Conservation (phyloP, 1,140 invertebrate species). For the Aethina tumida region DNA sequence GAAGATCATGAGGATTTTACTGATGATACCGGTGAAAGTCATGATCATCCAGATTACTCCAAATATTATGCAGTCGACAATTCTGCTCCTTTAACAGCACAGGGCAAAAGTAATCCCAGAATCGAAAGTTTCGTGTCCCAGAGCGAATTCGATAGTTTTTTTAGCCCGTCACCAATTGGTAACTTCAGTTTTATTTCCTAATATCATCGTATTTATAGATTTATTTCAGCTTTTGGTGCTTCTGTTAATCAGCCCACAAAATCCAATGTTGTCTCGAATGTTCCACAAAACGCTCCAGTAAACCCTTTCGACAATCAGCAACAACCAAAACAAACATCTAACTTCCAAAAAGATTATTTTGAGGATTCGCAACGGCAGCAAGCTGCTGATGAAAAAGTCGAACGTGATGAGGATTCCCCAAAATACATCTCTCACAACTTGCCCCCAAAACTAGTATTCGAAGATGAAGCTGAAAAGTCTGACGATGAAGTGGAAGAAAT, state of each 20-base stretch:
- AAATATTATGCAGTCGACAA: conserved; percentile 19
- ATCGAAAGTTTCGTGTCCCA: conserved; percentile 6
- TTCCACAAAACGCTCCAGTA: neutral
- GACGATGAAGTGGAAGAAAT: conserved; percentile 4
- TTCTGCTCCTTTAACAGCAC: conserved; percentile 10
- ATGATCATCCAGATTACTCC: conserved; percentile 22
- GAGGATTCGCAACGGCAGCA: conserved; percentile 4
- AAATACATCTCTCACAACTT: too few species aligned
- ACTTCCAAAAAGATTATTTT: conserved; percentile 4
- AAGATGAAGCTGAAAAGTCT: conserved; percentile 4
- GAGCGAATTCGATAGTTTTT: conserved; percentile 12
- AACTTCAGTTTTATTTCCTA: conserved; percentile 4
- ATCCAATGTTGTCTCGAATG: neutral
- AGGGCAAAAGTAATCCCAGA: conserved; percentile 6
- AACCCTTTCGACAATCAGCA: neutral
- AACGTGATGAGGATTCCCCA: too few species aligned
- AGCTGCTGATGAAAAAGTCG: neutral
- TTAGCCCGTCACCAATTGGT: conserved; percentile 13
- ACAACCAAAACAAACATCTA: conserved; percentile 2
- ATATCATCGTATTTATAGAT: conserved; percentile 8
- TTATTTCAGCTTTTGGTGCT: conserved; percentile 7
- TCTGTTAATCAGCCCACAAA: conserved; percentile 4
- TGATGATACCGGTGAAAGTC: conserved; percentile 14
- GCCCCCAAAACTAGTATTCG: neutral
- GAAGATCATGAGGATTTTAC: conserved; percentile 17